A percentile compares a stretch with the other conserved stretches of the same genome.
Evolutionary conservation across 1,140 invertebrate species (phyloP).

Genomic region (Trissolcus basalis): DNA sequence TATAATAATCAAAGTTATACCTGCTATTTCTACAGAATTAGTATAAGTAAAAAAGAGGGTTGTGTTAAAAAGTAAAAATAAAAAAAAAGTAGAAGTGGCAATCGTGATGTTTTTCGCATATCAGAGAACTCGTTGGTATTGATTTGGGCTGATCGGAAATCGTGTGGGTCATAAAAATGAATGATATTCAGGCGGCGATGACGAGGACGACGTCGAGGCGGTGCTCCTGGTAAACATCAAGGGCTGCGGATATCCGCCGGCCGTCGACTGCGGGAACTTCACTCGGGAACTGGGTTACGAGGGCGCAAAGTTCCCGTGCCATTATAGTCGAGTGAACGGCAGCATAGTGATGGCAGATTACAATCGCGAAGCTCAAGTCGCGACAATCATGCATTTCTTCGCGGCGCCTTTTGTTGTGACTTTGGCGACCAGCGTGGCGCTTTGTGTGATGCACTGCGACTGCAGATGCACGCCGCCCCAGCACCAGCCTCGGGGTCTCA

Average conservation of each 20-base stretch:
- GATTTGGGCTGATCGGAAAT: slow-evolving; percentile 44
- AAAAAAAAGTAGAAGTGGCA: too few relatives aligned
- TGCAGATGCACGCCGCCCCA: slow-evolving; percentile 79
- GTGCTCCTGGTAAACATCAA: slow-evolving; percentile 87
- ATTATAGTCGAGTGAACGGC: slow-evolving; percentile 87
- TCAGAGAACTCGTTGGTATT: slow-evolving; percentile 37
- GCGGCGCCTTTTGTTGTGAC: slow-evolving; percentile 88
- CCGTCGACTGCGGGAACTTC: slow-evolving; percentile 89
- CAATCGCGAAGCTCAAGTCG: slow-evolving; percentile 85
- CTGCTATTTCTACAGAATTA: too few relatives aligned
- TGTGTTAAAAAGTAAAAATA: too few relatives aligned
- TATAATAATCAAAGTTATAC: too few relatives aligned
- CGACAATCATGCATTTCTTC: slow-evolving; percentile 87
- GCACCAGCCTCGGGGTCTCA: slow-evolving; percentile 72
- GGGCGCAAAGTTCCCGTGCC: slow-evolving; percentile 87
- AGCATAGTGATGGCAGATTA: slow-evolving; percentile 88
- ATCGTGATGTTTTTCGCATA: slow-evolving; percentile 2
- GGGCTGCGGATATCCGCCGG: slow-evolving; percentile 92
- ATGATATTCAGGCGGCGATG: slow-evolving; percentile 59
- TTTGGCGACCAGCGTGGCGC: slow-evolving; percentile 86
- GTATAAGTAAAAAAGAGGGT: too few relatives aligned
- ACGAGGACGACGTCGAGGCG: slow-evolving; percentile 77
- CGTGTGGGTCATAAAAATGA: slow-evolving; percentile 52
- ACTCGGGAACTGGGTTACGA: slow-evolving; percentile 84
- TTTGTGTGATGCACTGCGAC: slow-evolving; percentile 90